A percentile compares a stretch with the other conserved stretches of the same genome.
Evolutionary conservation across 1,140 invertebrate species (phyloP).

Genomic region (Dendroctonus ponderosae): DNA sequence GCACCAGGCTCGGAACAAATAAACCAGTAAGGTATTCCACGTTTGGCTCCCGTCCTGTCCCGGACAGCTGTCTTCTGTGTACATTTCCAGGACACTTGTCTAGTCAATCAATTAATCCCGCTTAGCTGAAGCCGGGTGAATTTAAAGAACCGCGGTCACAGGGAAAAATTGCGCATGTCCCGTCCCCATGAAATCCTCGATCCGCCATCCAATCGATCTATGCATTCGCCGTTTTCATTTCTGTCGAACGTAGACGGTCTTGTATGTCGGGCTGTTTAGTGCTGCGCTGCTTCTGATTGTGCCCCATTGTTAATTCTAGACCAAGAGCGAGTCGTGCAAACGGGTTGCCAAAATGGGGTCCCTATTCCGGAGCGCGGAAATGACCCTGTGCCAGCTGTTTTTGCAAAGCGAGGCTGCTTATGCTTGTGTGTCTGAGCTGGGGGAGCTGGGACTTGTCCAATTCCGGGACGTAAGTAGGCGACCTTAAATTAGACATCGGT

Average conservation of each 20-base stretch:
- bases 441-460: constrained; percentile 89
- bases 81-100: too few species aligned
- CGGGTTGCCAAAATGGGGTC: constrained; percentile 62
- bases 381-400: constrained; percentile 88
- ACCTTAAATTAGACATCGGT: neutral
- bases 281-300: neutral
- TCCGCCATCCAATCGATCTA: constrained; percentile 17
- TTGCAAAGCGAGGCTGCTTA: constrained; percentile 92
- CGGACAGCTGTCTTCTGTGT: too few species aligned
- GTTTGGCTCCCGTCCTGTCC: too few species aligned
- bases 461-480: constrained; percentile 80
- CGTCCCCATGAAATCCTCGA: neutral
- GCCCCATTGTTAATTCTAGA: constrained; percentile 3
- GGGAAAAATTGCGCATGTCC: constrained; percentile 10
- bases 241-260: constrained; percentile 10
- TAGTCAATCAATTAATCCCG: too few species aligned
- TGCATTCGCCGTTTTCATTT: constrained; percentile 24
- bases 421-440: constrained; percentile 88
- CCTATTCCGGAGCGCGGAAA: constrained; percentile 85
- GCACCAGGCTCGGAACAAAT: too few species aligned
- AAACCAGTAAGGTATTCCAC: too few species aligned
- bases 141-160: too few species aligned
- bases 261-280: constrained; percentile 9
- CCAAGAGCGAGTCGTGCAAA: constrained; percentile 14
- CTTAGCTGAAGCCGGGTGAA: too few species aligned